Percentiles rank a stretch among this genome's conserved stretches.
These are phyloP conservation scores for Sebastes iracundus DNA, from an alignment of 2,797 vertebrate species.

Conservation along the genomic window DNA sequence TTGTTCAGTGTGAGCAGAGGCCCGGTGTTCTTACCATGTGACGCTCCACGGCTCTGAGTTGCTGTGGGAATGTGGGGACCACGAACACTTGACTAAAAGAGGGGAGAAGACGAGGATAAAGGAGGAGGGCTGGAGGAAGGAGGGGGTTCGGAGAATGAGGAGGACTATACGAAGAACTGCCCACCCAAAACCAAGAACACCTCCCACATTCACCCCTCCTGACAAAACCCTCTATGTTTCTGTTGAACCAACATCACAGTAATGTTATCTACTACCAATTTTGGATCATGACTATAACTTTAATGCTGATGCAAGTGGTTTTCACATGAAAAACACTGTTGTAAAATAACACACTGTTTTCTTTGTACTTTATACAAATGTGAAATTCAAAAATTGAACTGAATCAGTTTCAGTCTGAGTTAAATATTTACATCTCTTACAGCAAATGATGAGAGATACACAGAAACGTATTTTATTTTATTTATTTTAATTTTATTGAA, in stretches of 20 bases:
- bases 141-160: not conserved
- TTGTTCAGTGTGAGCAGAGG: slow-evolving; percentile 14
- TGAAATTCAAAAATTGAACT: too few relatives aligned
- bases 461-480: too few relatives aligned
- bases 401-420: too few relatives aligned
- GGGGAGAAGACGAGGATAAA: slow-evolving; percentile 50
- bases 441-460: too few relatives aligned
- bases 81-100: slow-evolving; percentile 55
- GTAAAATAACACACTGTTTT: too few relatives aligned
- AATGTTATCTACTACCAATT: too few relatives aligned
- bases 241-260: too few relatives aligned
- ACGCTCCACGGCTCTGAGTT: slow-evolving; percentile 45
- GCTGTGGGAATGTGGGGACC: slow-evolving; percentile 63
- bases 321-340: not conserved
- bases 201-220: slow-evolving; percentile 40
- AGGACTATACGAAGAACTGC: slow-evolving; percentile 30
- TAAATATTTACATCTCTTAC: too few relatives aligned
- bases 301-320: not conserved
- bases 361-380: too few relatives aligned
- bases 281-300: too few relatives aligned
- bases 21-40: slow-evolving; percentile 74
- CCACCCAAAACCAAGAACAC: slow-evolving; percentile 26
- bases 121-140: slow-evolving; percentile 25
- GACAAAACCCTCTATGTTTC: not conserved
- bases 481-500: too few relatives aligned